Conservation (phyloP, 2,888 invertebrate species). For the Graphium colonna region DNA sequence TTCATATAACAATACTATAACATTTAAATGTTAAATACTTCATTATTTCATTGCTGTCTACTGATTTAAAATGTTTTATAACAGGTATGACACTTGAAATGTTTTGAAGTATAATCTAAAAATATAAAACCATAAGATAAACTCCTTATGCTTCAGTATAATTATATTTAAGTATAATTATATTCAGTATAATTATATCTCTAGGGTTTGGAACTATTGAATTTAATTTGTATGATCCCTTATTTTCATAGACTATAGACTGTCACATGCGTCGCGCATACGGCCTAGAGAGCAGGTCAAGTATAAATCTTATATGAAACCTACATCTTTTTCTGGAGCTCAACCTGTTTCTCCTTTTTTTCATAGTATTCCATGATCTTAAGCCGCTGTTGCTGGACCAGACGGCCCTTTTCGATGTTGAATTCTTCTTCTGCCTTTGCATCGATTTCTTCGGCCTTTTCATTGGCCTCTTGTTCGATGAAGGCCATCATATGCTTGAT, state of each 20-base stretch:
- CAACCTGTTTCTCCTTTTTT: constrained; percentile 99
- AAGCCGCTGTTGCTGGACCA: constrained; percentile 98
- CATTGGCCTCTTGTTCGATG: constrained; percentile 99
- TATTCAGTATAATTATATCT: not conserved
- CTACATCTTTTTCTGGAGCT: constrained; percentile 99
- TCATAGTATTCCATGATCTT: constrained; percentile 99
- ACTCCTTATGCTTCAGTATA: too few relatives aligned
- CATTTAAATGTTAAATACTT: too few relatives aligned
- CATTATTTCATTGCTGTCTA: too few relatives aligned
- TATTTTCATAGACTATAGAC: constrained; percentile 21
- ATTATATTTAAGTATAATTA: too few relatives aligned
- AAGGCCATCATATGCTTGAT: constrained; percentile 99
- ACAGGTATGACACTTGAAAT: too few relatives aligned
- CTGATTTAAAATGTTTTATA: too few relatives aligned
- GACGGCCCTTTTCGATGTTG: constrained; percentile 99
- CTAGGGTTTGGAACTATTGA: not conserved
- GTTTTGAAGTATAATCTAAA: too few relatives aligned
- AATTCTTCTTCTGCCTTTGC: constrained; percentile 99
- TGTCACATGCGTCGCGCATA: constrained; percentile 21
- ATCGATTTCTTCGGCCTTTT: constrained; percentile 99
- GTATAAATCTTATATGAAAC: constrained; percentile 39
- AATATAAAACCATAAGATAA: too few relatives aligned
- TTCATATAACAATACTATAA: too few relatives aligned
- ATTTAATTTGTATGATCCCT: constrained; percentile 10
- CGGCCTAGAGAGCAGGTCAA: not conserved